These are phyloP conservation scores for Caenorhabditis sp. DNA, from an alignment of 2,888 invertebrate species.

Conservation along the genomic window DNA sequence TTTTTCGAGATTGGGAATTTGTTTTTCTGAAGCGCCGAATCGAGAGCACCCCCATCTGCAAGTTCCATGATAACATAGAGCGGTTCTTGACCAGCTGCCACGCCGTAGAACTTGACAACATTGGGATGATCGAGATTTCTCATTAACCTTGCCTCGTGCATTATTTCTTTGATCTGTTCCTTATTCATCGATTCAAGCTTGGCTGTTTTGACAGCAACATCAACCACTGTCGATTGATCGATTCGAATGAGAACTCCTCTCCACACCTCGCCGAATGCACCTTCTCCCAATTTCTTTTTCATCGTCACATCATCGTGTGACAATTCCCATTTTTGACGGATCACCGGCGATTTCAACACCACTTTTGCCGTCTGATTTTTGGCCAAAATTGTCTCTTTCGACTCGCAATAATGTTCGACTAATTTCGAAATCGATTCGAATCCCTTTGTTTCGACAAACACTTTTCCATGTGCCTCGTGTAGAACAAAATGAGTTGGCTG, in stretches of 20 bases:
- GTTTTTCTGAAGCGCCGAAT: constrained; percentile 48
- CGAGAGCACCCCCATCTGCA: constrained; percentile 46
- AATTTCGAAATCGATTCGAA: constrained; percentile 27
- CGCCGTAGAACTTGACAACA: constrained; percentile 45
- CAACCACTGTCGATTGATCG: constrained; percentile 4
- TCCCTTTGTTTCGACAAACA: constrained; percentile 23
- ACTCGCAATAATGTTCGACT: constrained; percentile 14
- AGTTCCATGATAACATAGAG: constrained; percentile 57
- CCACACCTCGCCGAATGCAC: constrained; percentile 57
- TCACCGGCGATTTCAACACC: constrained; percentile 36
- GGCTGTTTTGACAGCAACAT: constrained; percentile 33
- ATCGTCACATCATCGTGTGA: constrained; percentile 49
- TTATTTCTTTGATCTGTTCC: constrained; percentile 58
- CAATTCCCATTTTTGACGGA: constrained; percentile 55
- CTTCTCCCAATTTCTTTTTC: constrained; percentile 59
- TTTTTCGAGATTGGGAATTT: constrained; percentile 26
- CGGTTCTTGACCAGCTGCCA: constrained; percentile 49
- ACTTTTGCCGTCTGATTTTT: constrained; percentile 38
- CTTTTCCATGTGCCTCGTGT: constrained; percentile 22
- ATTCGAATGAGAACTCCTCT: constrained; percentile 11
- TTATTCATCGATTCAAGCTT: constrained; percentile 52
- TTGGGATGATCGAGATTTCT: constrained; percentile 43
- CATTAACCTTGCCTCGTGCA: constrained; percentile 59
- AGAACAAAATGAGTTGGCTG: constrained; percentile 39
- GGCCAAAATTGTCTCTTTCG: constrained; percentile 18